Percentiles rank a stretch among this genome's conserved stretches.
Evolutionary conservation across 2,888 invertebrate species (phyloP).

Genomic region (Nymphalis urticae): DNA sequence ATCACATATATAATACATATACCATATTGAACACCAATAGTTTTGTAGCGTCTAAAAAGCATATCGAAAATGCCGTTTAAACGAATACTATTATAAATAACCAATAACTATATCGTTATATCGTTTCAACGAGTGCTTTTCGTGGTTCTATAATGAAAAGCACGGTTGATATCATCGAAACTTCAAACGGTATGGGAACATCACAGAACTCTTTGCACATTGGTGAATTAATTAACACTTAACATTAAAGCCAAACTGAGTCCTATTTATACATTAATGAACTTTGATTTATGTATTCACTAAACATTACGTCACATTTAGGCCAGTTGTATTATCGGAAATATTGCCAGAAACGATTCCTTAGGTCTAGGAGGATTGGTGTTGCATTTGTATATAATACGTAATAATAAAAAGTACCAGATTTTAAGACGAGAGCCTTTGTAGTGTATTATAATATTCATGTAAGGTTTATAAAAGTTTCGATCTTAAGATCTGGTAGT

Average conservation of each 20-base stretch:
- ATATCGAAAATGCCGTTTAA: slow-evolving; percentile 26
- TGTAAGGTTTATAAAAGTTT: slow-evolving; percentile 3
- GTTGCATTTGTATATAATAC: slow-evolving; percentile 12
- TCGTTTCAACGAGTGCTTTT: slow-evolving; percentile 40
- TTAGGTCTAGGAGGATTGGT: slow-evolving; percentile 11
- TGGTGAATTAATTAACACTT: slow-evolving; percentile 24
- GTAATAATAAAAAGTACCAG: slow-evolving; percentile 15
- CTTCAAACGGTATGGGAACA: slow-evolving; percentile 23
- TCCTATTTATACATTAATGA: slow-evolving; percentile 14
- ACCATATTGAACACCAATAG: slow-evolving; percentile 42
- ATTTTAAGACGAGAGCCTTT: not conserved
- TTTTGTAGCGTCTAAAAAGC: slow-evolving; percentile 42
- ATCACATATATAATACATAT: slow-evolving; percentile 42
- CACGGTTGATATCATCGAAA: slow-evolving; percentile 33
- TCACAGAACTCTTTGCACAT: slow-evolving; percentile 27
- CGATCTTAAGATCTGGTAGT: not conserved
- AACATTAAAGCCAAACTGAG: slow-evolving; percentile 30
- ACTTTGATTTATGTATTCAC: slow-evolving; percentile 4
- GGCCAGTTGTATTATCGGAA: slow-evolving; percentile 18
- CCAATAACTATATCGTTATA: slow-evolving; percentile 12
- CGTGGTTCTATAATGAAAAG: slow-evolving; percentile 36
- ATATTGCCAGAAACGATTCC: slow-evolving; percentile 13
- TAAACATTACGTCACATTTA: slow-evolving; percentile 17
- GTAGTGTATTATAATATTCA: not conserved
- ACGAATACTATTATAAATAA: slow-evolving; percentile 10